Evolutionary conservation across 2,113 vertebrate species (phyloP).

Genomic region (Rhinopomastus cyanomelas): DNA sequence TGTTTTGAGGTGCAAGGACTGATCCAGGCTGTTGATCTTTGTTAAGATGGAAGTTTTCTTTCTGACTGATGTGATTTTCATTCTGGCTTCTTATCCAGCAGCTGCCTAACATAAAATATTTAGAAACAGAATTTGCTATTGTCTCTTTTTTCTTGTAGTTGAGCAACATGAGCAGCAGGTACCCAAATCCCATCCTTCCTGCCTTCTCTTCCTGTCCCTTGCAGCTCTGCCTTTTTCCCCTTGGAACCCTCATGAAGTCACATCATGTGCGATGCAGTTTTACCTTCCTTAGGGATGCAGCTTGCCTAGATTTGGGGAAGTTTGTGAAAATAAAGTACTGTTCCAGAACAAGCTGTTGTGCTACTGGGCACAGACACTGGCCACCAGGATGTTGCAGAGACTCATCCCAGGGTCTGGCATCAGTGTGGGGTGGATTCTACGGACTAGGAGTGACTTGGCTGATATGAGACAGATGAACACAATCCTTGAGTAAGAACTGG

Average conservation of each 20-base stretch:
- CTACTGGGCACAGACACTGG: neutral
- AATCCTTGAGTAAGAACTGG: neutral
- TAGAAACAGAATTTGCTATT: neutral
- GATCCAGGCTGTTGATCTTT: rapidly evolving
- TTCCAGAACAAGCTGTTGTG: neutral
- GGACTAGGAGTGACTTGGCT: neutral
- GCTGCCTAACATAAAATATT: neutral
- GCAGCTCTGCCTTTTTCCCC: neutral
- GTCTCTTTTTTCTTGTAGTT: neutral
- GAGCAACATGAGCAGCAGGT: neutral
- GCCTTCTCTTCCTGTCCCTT: neutral
- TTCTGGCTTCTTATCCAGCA: neutral
- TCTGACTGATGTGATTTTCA: neutral
- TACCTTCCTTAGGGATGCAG: neutral
- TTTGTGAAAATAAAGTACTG: neutral
- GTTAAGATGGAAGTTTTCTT: neutral
- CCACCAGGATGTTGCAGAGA: neutral
- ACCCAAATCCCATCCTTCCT: neutral
- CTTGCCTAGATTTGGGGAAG: neutral
- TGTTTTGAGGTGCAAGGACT: neutral
- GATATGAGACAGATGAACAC: neutral
- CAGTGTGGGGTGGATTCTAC: rapidly evolving
- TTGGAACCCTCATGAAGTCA: rapidly evolving
- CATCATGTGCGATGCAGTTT: neutral
- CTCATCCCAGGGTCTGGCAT: rapidly evolving